Conservation (phyloP, 2,797 vertebrate genomes). For the Ispidina lecontei region DNA sequence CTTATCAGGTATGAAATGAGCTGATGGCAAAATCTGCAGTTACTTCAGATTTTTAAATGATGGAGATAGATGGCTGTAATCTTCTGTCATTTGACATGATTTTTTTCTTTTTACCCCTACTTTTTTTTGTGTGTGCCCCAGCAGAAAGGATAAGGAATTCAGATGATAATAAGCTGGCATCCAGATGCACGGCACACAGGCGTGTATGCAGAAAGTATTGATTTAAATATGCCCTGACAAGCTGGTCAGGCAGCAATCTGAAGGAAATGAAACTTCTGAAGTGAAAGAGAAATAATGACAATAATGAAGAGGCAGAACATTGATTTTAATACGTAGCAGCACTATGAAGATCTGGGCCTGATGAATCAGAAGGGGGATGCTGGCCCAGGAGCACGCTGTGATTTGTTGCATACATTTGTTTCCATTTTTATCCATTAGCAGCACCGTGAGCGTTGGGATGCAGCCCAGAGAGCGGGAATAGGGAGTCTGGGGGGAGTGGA, state of each 20-base stretch:
- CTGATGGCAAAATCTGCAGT: slow-evolving; percentile 70
- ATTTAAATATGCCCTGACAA: slow-evolving; percentile 57
- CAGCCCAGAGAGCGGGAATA: slow-evolving; percentile 13
- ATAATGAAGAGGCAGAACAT: slow-evolving; percentile 66
- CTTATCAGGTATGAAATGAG: slow-evolving; percentile 71
- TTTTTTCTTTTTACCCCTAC: background rate
- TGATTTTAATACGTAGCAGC: slow-evolving; percentile 64
- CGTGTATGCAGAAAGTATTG: background rate
- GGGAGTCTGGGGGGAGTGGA: background rate
- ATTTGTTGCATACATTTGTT: slow-evolving; percentile 59
- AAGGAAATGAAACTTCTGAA: slow-evolving; percentile 55
- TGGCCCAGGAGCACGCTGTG: background rate
- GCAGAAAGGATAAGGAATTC: slow-evolving; percentile 22
- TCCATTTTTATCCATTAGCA: slow-evolving; percentile 64
- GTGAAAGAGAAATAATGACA: slow-evolving; percentile 50
- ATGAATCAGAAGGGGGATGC: slow-evolving; percentile 28
- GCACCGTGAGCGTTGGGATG: slow-evolving; percentile 15
- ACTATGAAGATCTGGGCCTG: slow-evolving; percentile 5
- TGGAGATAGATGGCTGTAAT: slow-evolving; percentile 62
- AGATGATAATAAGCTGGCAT: slow-evolving; percentile 51
- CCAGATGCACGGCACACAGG: slow-evolving; percentile 36
- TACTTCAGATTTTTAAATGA: slow-evolving; percentile 66
- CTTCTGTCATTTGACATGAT: slow-evolving; percentile 57
- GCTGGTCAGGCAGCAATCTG: slow-evolving; percentile 39
- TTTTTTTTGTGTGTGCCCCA: background rate